phyloP scores from a whole-genome alignment of 1,140 invertebrate species.

The Teleogryllus occipitalis region DNA sequence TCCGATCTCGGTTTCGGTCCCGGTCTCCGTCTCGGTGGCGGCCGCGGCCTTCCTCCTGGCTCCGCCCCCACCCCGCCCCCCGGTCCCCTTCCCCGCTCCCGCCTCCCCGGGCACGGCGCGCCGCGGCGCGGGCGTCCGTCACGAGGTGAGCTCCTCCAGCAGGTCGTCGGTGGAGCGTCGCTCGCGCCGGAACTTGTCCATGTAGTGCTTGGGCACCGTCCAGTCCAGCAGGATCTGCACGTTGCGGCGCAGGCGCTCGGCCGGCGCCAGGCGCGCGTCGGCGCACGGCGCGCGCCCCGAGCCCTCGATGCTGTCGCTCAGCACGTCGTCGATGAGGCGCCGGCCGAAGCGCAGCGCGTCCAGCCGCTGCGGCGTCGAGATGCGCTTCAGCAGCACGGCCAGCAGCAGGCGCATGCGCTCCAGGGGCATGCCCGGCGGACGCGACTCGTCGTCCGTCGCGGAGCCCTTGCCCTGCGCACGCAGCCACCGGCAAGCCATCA shows the following conservation, averaged over 20 bases:
- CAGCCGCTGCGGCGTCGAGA: slow-evolving; percentile 65
- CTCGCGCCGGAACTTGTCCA: slow-evolving; percentile 63
- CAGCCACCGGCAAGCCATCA: too few species aligned
- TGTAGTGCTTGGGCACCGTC: slow-evolving; percentile 68
- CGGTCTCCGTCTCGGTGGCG: too few species aligned
- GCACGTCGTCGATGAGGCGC: slow-evolving; percentile 71
- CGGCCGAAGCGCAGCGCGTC: slow-evolving; percentile 72
- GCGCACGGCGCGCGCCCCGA: slow-evolving; percentile 58
- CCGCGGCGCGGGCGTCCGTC: slow-evolving; percentile 26
- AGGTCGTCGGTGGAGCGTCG: slow-evolving; percentile 67
- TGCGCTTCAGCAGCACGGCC: slow-evolving; percentile 69
- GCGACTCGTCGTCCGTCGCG: background rate
- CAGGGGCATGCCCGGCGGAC: slow-evolving; percentile 45
- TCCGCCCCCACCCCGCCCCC: too few species aligned
- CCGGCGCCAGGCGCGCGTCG: slow-evolving; percentile 41
- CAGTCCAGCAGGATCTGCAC: slow-evolving; percentile 68
- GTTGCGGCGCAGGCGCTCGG: slow-evolving; percentile 57
- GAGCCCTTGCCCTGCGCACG: background rate
- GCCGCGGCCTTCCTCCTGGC: too few species aligned
- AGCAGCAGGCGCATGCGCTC: slow-evolving; percentile 67
- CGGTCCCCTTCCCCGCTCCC: too few species aligned
- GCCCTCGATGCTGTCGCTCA: slow-evolving; percentile 62
- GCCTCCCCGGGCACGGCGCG: too few species aligned
- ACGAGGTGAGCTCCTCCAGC: slow-evolving; percentile 59
- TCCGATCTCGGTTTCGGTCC: too few species aligned